phyloP scores from a whole-genome alignment of 2,888 invertebrate species.

The Zonitis immaculata region DNA sequence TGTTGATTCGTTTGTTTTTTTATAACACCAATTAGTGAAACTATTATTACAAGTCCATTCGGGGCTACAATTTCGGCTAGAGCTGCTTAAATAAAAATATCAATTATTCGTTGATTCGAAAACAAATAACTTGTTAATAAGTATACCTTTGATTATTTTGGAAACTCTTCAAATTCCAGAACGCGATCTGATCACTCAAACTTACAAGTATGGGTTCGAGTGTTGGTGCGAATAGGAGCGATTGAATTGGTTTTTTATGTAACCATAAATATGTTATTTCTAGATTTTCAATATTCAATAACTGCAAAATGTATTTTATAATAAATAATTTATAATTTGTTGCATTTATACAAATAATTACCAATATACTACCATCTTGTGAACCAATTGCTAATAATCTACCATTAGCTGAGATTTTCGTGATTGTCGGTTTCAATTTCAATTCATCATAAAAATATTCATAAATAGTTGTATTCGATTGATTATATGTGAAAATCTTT shows the following conservation, averaged over 20 bases:
- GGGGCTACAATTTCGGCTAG: background rate
- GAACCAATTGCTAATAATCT: conserved; percentile 60
- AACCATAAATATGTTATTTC: conserved; percentile 41
- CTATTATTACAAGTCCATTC: background rate
- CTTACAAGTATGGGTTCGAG: conserved; percentile 53
- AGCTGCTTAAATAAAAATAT: background rate
- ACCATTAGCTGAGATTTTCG: conserved; percentile 38
- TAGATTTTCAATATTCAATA: conserved; percentile 1
- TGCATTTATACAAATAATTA: conserved; percentile 50
- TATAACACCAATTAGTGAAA: conserved; percentile 25
- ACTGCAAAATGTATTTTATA: background rate
- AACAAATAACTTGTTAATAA: background rate
- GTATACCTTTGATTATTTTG: conserved; percentile 15
- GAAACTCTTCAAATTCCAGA: conserved; percentile 51
- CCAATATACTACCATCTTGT: conserved; percentile 58
- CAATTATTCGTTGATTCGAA: too few species aligned
- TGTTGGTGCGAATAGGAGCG: conserved; percentile 54
- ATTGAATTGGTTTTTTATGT: conserved; percentile 54
- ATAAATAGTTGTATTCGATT: background rate
- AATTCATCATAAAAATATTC: background rate
- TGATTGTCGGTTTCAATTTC: conserved; percentile 1
- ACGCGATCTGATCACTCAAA: conserved; percentile 56
- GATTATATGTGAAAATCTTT: background rate
- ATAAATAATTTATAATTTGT: background rate
- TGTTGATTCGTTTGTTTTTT: conserved; percentile 31